Evolutionary conservation across 2,888 invertebrate genomes (phyloP).

Genomic region (Clunio marinus): DNA sequence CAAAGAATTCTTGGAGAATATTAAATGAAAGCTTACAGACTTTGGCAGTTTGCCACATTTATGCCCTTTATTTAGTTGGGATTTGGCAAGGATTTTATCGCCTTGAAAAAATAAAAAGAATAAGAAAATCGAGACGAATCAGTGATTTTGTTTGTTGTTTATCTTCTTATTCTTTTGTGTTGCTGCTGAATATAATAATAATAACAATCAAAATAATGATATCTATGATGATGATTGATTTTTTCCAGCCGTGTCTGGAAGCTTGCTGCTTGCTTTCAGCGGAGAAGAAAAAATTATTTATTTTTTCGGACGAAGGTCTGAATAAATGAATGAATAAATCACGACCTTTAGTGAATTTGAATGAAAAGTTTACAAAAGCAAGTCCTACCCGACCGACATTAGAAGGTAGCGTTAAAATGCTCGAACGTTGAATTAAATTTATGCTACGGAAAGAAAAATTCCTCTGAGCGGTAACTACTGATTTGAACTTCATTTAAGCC

Average conservation of each 20-base stretch:
- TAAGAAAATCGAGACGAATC: conserved; percentile 2
- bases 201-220: too few species aligned
- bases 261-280: not conserved
- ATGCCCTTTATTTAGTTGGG: not conserved
- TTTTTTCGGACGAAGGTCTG: not conserved
- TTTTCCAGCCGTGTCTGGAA: not conserved
- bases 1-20: not conserved
- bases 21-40: not conserved
- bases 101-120: too few species aligned
- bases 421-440: too few species aligned
- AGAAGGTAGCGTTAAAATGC: too few species aligned
- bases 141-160: not conserved
- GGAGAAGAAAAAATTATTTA: too few species aligned
- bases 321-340: not conserved
- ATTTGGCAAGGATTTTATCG: not conserved
- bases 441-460: too few species aligned
- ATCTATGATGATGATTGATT: not conserved
- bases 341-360: conserved; percentile 4
- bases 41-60: not conserved
- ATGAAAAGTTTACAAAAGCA: too few species aligned
- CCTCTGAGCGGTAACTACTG: too few species aligned
- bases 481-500: too few species aligned
- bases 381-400: too few species aligned
- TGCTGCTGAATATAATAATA: too few species aligned
- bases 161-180: not conserved